phyloP scores from a whole-genome alignment of 2,888 invertebrate species.

The Drosophila trichaetosa region DNA sequence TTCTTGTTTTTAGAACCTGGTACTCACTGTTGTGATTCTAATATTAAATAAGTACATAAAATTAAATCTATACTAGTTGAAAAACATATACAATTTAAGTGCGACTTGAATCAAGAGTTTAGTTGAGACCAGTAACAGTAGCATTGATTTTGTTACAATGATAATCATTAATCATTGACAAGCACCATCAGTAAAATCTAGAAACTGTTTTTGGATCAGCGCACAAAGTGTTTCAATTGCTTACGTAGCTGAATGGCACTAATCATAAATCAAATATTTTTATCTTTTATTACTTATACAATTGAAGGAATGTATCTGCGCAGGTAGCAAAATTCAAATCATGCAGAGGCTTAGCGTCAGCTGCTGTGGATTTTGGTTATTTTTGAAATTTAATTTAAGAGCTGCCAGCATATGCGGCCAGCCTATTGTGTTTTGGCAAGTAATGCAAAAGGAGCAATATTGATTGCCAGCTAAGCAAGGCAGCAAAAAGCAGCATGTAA shows the following conservation, averaged over 20 bases:
- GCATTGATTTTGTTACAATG: not conserved
- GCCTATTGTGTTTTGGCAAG: slow-evolving; percentile 14
- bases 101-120: not conserved
- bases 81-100: not conserved
- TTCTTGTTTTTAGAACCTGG: not conserved
- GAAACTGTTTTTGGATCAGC: not conserved
- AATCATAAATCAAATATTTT: not conserved
- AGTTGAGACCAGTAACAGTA: not conserved
- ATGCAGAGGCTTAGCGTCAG: slow-evolving; percentile 4
- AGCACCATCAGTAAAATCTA: not conserved
- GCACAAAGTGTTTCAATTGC: not conserved
- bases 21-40: not conserved
- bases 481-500: not conserved
- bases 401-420: slow-evolving; percentile 40
- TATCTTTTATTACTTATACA: slow-evolving; percentile 9
- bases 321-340: not conserved
- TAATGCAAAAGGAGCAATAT: slow-evolving; percentile 32
- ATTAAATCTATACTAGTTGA: accelerated
- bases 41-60: not conserved
- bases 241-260: slow-evolving; percentile 16
- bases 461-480: slow-evolving; percentile 48
- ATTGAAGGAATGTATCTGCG: slow-evolving; percentile 43
- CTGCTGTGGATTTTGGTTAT: slow-evolving; percentile 8
- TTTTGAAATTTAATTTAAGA: slow-evolving; percentile 39
- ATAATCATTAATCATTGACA: not conserved